Evolutionary conservation across 2,797 vertebrate genomes (phyloP), one percentile per base, ranked within the genome.

Genomic region (Gymnocypris eckloni): DNA sequence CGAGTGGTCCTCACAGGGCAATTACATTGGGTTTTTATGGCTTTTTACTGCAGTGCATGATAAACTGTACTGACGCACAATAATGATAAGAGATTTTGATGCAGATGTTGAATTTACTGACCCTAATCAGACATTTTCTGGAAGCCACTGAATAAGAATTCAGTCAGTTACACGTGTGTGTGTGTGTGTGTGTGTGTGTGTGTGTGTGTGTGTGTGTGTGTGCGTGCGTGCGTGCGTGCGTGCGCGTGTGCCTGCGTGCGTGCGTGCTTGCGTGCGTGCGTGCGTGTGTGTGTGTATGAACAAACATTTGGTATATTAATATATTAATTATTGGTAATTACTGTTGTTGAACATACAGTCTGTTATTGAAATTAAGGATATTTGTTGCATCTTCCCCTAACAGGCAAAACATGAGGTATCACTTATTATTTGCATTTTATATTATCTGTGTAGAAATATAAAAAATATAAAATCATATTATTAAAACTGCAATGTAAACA

Each of bases 71-170:
- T 33, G 69, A 81, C 16, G 33, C 48, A 71, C 56, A 12, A 8
- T 82, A 88, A 88, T 48, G 56, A 87, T 79, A 80, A 78, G 61
- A 84, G 77, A 79, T 54, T 59, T 59, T 67, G 84, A 79, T 67
- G 83, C 50, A 72, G 39, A 4, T 50, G 22, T 80, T 72, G 1
- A 37, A 10, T 56, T 82, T 48, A 18, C 41, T 73, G n/a, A 73
- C 25, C 39, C 56, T 61, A 64, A 52, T 80, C 28, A 79, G 18
- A 45, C 9, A 9, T 64, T 28, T 70, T 11, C 48, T 84, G n/a
- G 18, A 64, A 25, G 16, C 5, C 16, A 16, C 22, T 20, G 25
- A 48, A 22, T 59, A 2, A 28, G 52, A 6, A 54, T 43, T 28
- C 64, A 67, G 45, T 48, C 45, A 48, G 4, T 48, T 48, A 48